Percentiles rank a stretch among this genome's conserved stretches.
Evolutionary conservation across 2,888 invertebrate genomes (phyloP).

Genomic region (Smittia aterrima): DNA sequence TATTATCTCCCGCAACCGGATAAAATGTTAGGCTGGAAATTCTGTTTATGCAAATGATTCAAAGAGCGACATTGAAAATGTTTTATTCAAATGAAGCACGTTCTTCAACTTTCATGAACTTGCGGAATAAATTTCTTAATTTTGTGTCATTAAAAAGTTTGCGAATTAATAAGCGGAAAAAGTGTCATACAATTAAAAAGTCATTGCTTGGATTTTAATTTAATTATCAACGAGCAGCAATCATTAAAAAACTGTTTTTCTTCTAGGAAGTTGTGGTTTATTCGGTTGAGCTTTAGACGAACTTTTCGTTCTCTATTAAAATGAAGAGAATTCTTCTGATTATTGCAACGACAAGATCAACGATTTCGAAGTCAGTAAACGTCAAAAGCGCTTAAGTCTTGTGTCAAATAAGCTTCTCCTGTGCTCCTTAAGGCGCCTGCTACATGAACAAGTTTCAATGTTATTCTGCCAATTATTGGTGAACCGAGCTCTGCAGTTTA

Average conservation of each 20-base stretch:
- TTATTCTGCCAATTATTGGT: too few species aligned
- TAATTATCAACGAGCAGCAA: conserved; percentile 2
- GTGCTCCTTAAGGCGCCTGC: too few species aligned
- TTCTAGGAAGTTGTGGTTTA: background rate
- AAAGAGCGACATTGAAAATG: conserved; percentile 36
- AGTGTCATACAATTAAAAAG: conserved; percentile 38
- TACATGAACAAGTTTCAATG: too few species aligned
- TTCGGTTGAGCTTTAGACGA: background rate
- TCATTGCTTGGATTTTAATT: conserved; percentile 34
- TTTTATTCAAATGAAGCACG: conserved; percentile 40
- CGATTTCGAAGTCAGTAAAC: too few species aligned
- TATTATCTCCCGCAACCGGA: background rate
- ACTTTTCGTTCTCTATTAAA: too few species aligned
- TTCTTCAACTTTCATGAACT: conserved; percentile 14
- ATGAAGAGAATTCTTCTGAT: too few species aligned
- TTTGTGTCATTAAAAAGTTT: conserved; percentile 12
- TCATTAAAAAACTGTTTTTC: too few species aligned
- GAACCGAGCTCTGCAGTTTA: too few species aligned
- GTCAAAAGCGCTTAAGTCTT: too few species aligned
- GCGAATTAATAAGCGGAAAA: conserved; percentile 22
- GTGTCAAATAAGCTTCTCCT: too few species aligned
- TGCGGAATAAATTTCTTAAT: conserved; percentile 19
- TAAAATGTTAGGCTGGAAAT: background rate
- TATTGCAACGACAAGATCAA: too few species aligned
- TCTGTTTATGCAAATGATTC: conserved; percentile 37